Conservation (phyloP, 1,140 invertebrate genomes). For the Triops longicaudatus region DNA sequence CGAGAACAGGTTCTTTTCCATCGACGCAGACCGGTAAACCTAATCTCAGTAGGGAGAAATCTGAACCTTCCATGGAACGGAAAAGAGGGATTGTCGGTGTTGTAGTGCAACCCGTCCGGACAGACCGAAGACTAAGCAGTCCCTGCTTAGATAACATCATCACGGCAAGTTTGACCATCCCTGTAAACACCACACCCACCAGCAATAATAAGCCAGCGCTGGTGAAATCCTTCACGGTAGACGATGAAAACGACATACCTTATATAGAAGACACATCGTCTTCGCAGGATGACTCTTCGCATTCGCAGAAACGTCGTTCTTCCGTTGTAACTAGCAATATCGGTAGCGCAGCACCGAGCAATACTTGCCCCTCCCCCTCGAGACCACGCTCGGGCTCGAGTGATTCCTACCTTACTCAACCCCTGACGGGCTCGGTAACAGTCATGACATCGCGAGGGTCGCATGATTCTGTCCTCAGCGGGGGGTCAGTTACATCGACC, state of each 20-base stretch:
- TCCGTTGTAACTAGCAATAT: constrained; percentile 37
- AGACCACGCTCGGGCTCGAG: constrained; percentile 41
- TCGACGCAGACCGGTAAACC: constrained; percentile 30
- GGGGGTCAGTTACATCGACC: constrained; percentile 20
- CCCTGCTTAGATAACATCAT: constrained; percentile 50
- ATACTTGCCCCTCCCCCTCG: constrained; percentile 28
- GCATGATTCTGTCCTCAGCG: constrained; percentile 23
- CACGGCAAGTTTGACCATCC: constrained; percentile 69
- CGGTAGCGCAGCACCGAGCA: constrained; percentile 36
- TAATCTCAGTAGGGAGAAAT: constrained; percentile 27
- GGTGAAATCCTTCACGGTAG: constrained; percentile 41
- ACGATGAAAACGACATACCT: constrained; percentile 59
- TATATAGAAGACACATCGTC: constrained; percentile 52
- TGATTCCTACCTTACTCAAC: constrained; percentile 41
- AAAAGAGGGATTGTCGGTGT: constrained; percentile 30
- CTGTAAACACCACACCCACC: constrained; percentile 41
- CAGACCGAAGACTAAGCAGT: constrained; percentile 31
- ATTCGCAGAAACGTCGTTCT: constrained; percentile 26
- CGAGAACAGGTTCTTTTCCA: background rate
- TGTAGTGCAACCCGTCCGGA: constrained; percentile 29
- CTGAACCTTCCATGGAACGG: constrained; percentile 20
- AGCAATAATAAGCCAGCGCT: constrained; percentile 36
- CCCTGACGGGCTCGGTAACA: constrained; percentile 42
- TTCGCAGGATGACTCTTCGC: constrained; percentile 9
- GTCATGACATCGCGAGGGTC: constrained; percentile 33